Conservation (phyloP, 1,140 invertebrate species). For the Lethocerus indicus region DNA sequence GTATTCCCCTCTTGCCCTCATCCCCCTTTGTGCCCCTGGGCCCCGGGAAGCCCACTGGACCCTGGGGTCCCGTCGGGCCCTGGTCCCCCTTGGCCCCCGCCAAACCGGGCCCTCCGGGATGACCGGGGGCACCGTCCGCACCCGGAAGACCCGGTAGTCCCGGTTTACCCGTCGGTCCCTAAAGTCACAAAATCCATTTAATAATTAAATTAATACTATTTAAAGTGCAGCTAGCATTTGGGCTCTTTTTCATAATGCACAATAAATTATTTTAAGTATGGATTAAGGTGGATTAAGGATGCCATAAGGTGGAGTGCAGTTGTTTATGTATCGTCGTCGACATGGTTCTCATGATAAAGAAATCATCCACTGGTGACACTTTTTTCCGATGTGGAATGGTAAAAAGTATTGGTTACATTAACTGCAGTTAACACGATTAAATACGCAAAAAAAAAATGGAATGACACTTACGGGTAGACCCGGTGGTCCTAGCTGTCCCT, state of each 20-base stretch:
- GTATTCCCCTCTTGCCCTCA: constrained; percentile 46
- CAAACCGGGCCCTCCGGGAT: constrained; percentile 46
- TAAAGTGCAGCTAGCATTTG: background rate
- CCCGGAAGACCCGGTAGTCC: constrained; percentile 54
- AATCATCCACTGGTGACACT: too few relatives aligned
- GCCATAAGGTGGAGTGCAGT: too few relatives aligned
- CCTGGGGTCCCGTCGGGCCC: constrained; percentile 44
- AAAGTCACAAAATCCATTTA: constrained; percentile 13
- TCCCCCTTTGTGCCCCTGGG: constrained; percentile 56
- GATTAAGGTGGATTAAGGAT: background rate
- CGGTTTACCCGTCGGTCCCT: constrained; percentile 54
- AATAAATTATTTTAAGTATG: background rate
- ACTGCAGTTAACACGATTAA: too few relatives aligned
- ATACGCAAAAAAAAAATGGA: too few relatives aligned
- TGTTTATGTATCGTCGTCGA: too few relatives aligned
- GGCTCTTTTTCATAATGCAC: background rate
- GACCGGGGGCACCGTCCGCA: constrained; percentile 52
- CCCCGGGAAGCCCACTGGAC: constrained; percentile 58
- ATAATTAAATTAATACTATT: constrained; percentile 5
- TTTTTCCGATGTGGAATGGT: too few relatives aligned
- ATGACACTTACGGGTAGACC: constrained; percentile 40
- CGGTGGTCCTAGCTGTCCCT: constrained; percentile 45
- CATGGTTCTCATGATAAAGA: too few relatives aligned
- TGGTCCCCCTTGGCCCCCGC: constrained; percentile 46
- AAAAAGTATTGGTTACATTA: too few relatives aligned